Base-by-base conservation (phyloP, 2,888 invertebrate species). In the Drosophila cracens region DNA sequence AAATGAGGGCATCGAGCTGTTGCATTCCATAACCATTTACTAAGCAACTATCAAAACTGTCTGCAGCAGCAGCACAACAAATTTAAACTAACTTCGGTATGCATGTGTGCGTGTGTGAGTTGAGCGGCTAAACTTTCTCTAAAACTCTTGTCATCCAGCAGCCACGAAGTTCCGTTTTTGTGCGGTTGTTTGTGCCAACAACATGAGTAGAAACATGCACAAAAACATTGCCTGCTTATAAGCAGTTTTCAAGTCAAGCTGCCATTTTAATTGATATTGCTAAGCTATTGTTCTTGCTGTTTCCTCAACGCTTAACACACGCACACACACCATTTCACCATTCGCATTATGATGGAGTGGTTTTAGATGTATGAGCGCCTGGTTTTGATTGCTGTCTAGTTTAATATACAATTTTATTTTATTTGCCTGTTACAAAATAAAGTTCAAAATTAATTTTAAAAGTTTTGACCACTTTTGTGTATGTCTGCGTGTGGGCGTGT, bases 371-470 rank as follows among this genome's bases (percentile, higher is more conserved):
- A 48, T 72, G 80, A 56, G 72, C 78, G 74, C 58, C 70, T 82
- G 87, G 73, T 77, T 82, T 76, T 85, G 86, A 85, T 81, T 80
- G 86, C 79, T 75, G 77, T 66, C 78, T 87, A 82, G 73, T 81
- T 80, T 76, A 81, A 81, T 80, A 78, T 69, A 81, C 56, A 67
- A 74, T 80, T 61, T 59, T 62, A 27, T 69, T 53, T 54, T 67
- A 53, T 73, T 74, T 77, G 65, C 61, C 52, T 76, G 52, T 56
- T 59, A 66, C 76, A 72, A 79, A 74, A 62, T 74, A 76, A 86
- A 86, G 86, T 87, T 83, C 52, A 74, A 82, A 82, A 85, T 85
- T 84, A 84, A 85, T 87, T 87, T 85, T 78, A 60, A 81, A 85
- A 87, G 71, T 81, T 86, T 56, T 76, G 79, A 86, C 83, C 76